Evolutionary conservation across 2,888 invertebrate genomes (phyloP), one percentile per base, ranked within the genome.

Genomic region (Spialia ferax): DNA sequence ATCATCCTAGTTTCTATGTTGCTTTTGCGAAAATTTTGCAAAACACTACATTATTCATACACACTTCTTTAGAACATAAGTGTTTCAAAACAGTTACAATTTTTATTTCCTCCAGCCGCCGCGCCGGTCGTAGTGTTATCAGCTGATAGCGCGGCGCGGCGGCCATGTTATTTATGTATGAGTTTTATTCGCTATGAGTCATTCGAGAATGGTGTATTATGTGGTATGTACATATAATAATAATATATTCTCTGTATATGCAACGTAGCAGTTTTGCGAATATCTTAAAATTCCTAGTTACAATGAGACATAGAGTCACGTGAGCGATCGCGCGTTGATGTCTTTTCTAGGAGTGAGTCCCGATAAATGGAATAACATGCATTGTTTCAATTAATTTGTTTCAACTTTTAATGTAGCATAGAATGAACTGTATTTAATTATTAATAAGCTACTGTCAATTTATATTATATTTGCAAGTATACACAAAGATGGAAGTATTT

Each of bases 291-390:
- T 15, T 32, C 18, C 15, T 6, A 26, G 26, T n/a, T n/a, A n/a
- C n/a, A n/a, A n/a, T n/a, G n/a, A n/a, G n/a, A 1, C 0, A 13
- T 22, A 13, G 11, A 22, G 38, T 38, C 22, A 20, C 13, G 2
- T 0, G 35, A 10, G 38, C 11, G 23, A 15, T 23, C 50, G 35
- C 62, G 62, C 62, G 62, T 62, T 62, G 62, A 62, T 62, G 62
- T 62, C 62, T 62, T 62, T 62, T 52, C n/a, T 11, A 61, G 52
- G 52, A 22, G 35, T 5, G 35, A 22, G 50, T 42, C 50, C 35
- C 50, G 61, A 35, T 35, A 35, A 38, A 2, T 42, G 38, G 7
- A 15, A 29, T 29, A 29, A 29, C 1, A n/a, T n/a, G n/a, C n/a
- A n/a, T n/a, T n/a, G n/a, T n/a, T n/a, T n/a, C n/a, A n/a, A n/a